These are phyloP conservation scores for Oryzaephilus surinamensis DNA, from an alignment of 1,140 invertebrate species.

Conservation along the genomic window DNA sequence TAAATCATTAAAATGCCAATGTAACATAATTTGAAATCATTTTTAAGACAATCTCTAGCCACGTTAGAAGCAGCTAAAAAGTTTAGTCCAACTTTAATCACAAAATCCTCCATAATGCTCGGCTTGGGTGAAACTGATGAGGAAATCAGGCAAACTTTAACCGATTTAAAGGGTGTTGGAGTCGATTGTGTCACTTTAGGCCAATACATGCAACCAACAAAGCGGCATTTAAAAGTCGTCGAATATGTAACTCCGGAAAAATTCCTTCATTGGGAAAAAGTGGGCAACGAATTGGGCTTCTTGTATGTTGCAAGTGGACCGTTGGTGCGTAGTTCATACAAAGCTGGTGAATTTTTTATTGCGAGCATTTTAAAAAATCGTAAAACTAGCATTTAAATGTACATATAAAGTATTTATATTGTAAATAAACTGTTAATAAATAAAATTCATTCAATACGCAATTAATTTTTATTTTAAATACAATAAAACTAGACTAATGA, in stretches of 20 bases:
- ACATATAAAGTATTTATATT: no score
- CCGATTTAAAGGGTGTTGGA: constrained; percentile 62
- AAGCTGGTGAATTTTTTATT: constrained; percentile 90
- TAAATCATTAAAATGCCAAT: constrained; percentile 1
- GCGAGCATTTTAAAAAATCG: constrained; percentile 62
- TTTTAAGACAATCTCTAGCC: constrained; percentile 68
- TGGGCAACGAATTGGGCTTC: constrained; percentile 84
- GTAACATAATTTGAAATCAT: constrained; percentile 6
- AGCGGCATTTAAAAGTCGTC: constrained; percentile 87
- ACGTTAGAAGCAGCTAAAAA: constrained; percentile 76
- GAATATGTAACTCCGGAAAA: constrained; percentile 97
- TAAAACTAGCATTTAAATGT: constrained; percentile 23
- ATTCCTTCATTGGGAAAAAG: constrained; percentile 82
- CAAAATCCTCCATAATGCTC: constrained; percentile 98
- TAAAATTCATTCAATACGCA: no score
- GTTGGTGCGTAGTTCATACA: constrained; percentile 92
- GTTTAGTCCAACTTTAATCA: constrained; percentile 71
- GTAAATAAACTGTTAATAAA: no score
- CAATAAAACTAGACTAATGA: no score
- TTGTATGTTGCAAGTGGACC: constrained; percentile 96
- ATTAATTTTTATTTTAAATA: no score
- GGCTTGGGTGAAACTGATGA: constrained; percentile 92
- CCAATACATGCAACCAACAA: constrained; percentile 99
- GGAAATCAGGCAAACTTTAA: constrained; percentile 78
- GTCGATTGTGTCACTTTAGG: constrained; percentile 96